phyloP scores from a whole-genome alignment of 2,797 vertebrate species.

The Chromobotia macracanthus region DNA sequence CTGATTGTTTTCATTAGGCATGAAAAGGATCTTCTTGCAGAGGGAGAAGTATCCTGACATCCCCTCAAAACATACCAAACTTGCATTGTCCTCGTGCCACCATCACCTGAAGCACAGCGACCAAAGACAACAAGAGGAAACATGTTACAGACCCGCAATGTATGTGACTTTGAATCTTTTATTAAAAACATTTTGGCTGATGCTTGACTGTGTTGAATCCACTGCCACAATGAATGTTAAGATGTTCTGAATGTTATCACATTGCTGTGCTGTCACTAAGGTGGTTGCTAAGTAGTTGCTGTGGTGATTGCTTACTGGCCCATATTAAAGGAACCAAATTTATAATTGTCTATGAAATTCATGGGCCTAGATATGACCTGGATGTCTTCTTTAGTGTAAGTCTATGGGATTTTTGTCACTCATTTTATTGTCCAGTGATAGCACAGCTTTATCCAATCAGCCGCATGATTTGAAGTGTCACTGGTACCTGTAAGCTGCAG shows the following conservation, averaged over 20 bases:
- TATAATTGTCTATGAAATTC: too few relatives aligned
- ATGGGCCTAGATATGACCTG: too few relatives aligned
- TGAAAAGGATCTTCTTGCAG: conserved; percentile 21
- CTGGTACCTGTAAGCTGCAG: too few relatives aligned
- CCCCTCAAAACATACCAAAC: conserved; percentile 7
- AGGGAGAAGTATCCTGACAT: conserved; percentile 50
- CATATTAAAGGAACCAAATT: too few relatives aligned
- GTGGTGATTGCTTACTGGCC: too few relatives aligned
- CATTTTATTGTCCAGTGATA: too few relatives aligned
- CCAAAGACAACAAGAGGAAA: conserved; percentile 44
- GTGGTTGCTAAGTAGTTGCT: neutral
- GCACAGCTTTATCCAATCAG: too few relatives aligned
- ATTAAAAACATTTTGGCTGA: neutral
- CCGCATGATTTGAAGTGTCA: too few relatives aligned
- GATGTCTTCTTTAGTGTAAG: too few relatives aligned
- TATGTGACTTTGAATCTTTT: neutral
- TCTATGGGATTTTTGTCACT: too few relatives aligned
- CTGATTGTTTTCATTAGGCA: conserved; percentile 24
- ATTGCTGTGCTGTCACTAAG: neutral
- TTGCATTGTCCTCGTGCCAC: conserved; percentile 29
- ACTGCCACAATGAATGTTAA: neutral
- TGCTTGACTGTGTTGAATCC: too few relatives aligned
- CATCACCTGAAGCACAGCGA: conserved; percentile 20
- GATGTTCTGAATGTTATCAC: neutral
- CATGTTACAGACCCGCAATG: neutral